These are phyloP conservation scores for Cranoglanis bouderius DNA, from an alignment of 2,113 vertebrate genomes.

Conservation along the genomic window DNA sequence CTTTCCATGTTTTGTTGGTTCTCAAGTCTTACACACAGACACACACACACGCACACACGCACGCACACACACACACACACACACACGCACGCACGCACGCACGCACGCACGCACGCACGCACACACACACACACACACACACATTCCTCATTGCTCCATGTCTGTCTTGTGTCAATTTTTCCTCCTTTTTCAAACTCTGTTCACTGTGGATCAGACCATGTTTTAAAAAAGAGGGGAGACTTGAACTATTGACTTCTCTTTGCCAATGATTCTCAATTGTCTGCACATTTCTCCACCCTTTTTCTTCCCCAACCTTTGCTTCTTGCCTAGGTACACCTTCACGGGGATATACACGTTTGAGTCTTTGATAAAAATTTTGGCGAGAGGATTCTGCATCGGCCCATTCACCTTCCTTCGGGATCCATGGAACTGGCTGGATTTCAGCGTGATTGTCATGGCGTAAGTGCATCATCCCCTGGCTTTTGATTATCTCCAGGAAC, in stretches of 20 bases:
- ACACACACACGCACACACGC: background rate
- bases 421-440: conserved; percentile 98
- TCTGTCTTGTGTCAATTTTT: conserved; percentile 35
- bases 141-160: conserved; percentile 9
- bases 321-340: conserved; percentile 89
- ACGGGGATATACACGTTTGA: conserved; percentile 99
- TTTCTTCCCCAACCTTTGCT: conserved; percentile 8
- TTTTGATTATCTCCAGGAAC: background rate
- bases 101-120: background rate
- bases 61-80: background rate
- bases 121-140: background rate
- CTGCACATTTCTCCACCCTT: conserved; percentile 27
- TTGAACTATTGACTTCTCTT: background rate
- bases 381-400: conserved; percentile 91
- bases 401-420: conserved; percentile 97
- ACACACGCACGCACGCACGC: background rate
- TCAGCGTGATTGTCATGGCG: conserved; percentile 98
- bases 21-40: background rate
- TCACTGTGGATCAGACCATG: conserved; percentile 14
- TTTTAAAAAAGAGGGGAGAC: background rate
- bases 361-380: conserved; percentile 96
- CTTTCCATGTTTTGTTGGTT: conserved; percentile 32
- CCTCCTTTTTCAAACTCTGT: conserved; percentile 31
- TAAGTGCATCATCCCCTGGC: conserved; percentile 75
- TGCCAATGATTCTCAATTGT: background rate